Conservation (phyloP, 2,797 vertebrate species). For the Psittacula derbiana region DNA sequence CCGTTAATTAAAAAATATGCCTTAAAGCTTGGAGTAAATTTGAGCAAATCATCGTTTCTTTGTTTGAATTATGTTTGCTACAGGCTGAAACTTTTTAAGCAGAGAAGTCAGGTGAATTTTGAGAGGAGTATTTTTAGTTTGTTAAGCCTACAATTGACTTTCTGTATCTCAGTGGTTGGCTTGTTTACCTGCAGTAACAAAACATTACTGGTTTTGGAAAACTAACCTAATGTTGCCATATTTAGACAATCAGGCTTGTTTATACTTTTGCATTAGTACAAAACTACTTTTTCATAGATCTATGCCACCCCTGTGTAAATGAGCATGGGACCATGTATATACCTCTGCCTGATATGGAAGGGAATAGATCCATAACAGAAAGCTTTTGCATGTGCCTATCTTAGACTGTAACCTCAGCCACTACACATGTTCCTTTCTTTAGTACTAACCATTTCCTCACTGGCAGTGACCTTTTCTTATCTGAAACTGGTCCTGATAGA, state of each 20-base stretch:
- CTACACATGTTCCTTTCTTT: background rate
- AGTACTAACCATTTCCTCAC: background rate
- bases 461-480: background rate
- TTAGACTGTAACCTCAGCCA: background rate
- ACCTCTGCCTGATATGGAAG: background rate
- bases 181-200: constrained; percentile 21
- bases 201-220: background rate
- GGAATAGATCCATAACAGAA: background rate
- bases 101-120: background rate
- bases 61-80: background rate
- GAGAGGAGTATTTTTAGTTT: background rate
- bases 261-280: background rate
- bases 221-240: background rate
- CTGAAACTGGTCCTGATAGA: background rate
- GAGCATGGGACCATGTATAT: background rate
- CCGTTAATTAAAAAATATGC: background rate
- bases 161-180: background rate
- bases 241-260: background rate
- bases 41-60: background rate
- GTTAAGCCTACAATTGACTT: background rate
- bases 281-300: background rate
- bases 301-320: background rate
- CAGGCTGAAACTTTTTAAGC: background rate
- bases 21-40: background rate
- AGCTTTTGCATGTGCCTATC: background rate